These are phyloP conservation scores for Leptodactylus fuscus DNA, from an alignment of 2,113 vertebrate species.

Conservation along the genomic window DNA sequence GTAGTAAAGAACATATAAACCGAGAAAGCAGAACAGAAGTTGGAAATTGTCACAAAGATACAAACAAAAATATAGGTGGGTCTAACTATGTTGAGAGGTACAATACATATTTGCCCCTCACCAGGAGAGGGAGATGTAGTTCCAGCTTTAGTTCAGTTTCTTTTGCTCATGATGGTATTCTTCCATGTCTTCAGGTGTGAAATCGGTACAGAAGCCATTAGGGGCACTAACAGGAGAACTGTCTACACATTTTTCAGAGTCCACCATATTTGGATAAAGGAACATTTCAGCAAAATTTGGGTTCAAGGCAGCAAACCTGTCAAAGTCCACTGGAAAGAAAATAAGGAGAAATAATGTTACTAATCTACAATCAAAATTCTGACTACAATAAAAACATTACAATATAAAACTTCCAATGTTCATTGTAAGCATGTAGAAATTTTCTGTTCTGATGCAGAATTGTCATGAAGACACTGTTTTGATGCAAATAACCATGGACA, in stretches of 20 bases:
- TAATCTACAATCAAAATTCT: not conserved
- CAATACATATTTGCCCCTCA: conserved; percentile 68
- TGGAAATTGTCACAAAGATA: conserved; percentile 64
- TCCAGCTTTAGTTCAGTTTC: conserved; percentile 82
- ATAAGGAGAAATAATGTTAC: conserved; percentile 51
- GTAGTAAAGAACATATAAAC: conserved; percentile 59
- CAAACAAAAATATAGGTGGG: conserved; percentile 63
- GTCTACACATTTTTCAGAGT: conserved; percentile 69
- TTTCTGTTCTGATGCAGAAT: no score
- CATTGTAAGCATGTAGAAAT: no score
- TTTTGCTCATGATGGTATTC: conserved; percentile 66
- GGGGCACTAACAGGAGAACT: conserved; percentile 70
- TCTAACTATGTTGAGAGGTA: conserved; percentile 62
- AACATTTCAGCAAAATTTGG: conserved; percentile 88
- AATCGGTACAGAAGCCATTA: conserved; percentile 95
- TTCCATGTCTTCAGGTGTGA: conserved; percentile 80
- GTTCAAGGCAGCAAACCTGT: conserved; percentile 79
- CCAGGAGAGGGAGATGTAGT: conserved; percentile 72
- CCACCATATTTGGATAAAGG: conserved; percentile 79
- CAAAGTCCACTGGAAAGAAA: conserved; percentile 84
- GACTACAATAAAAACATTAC: not conserved
- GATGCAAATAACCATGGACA: no score
- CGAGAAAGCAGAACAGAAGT: conserved; percentile 42
- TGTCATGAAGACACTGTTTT: no score
- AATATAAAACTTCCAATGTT: not conserved